Base-by-base conservation (phyloP, 2,888 invertebrate genomes). In the Pristionchus mayeri region DNA sequence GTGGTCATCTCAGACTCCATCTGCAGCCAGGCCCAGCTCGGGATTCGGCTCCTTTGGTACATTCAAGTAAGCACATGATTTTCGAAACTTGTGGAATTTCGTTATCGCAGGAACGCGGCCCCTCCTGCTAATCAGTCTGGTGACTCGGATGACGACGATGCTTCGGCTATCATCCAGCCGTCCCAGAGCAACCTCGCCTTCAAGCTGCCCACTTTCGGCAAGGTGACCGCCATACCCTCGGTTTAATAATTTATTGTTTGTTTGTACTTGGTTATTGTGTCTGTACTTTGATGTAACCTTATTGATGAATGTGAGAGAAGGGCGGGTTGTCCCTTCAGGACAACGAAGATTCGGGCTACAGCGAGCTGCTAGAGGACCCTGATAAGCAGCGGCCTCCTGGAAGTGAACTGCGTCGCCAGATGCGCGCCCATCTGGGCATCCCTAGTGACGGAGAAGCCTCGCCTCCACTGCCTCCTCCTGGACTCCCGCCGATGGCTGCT, bases 241-340 rank as follows among this genome's bases (percentile, higher is more conserved):
- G 7, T 3, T 52, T n/a, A n/a, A n/a, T n/a, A n/a, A 24, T 21
- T 24, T 54, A 3, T 54, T 3, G 21, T 54, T 54, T 54, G 54
- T 54, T 21, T 54, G n/a, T n/a, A 24, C 21, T 54, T 24, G 9
- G 6, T 9, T 21, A 3, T 54, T 21, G 4, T 54, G n/a, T 24
- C 21, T 3, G 4, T 54, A 24, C 24, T 24, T 24, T 24, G n/a
- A 2, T 52, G 54, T 24, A 16, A 24, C 54, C n/a, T 6, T 9
- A 13, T 63, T 63, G 34, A 54, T 16, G 63, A n/a, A 6, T 63
- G 3, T 18, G 11, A 30, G 24, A 13, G 63, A 63, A 63, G 63
- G 63, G 63, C 63, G 63, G n/a, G 11, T 63, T 27, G 63, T 63
- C 63, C 63, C 63, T 63, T 63, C 63, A 63, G 63, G 34, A 63